Percentiles rank a stretch among this genome's conserved stretches.
These are phyloP conservation scores for Phenacoccus solenopsis DNA, from an alignment of 1,140 invertebrate genomes.

Conservation along the genomic window DNA sequence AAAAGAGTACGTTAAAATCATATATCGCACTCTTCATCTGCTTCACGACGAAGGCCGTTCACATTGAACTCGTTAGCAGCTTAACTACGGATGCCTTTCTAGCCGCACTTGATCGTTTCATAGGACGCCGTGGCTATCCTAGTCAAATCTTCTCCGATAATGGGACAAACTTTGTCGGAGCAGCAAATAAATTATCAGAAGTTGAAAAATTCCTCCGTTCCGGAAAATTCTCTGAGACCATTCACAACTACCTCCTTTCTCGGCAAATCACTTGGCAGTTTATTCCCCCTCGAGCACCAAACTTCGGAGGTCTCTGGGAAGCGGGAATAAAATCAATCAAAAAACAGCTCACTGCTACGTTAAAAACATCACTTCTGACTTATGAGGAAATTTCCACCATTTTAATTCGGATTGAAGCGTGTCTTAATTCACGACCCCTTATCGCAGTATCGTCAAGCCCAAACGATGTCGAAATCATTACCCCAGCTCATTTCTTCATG, in stretches of 20 bases:
- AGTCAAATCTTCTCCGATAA: conserved; percentile 18
- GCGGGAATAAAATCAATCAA: conserved; percentile 28
- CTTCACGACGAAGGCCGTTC: conserved; percentile 27
- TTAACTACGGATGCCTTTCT: conserved; percentile 27
- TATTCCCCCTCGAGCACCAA: conserved; percentile 26
- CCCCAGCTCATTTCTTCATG: no score
- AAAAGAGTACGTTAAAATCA: background rate
- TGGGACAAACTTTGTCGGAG: conserved; percentile 24
- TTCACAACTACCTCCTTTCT: background rate
- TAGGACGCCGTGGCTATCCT: conserved; percentile 22
- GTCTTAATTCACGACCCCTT: conserved; percentile 33
- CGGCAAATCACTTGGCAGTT: conserved; percentile 22
- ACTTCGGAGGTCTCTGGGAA: conserved; percentile 30
- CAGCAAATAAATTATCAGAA: conserved; percentile 18
- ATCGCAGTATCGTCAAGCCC: conserved; percentile 14
- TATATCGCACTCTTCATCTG: conserved; percentile 29
- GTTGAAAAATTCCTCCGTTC: background rate
- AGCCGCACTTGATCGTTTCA: conserved; percentile 22
- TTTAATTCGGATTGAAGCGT: conserved; percentile 28
- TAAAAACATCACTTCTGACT: no score
- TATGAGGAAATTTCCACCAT: no score
- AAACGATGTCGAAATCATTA: no score
- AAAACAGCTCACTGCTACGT: background rate
- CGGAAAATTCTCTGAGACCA: background rate
- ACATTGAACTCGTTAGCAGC: conserved; percentile 28